phyloP scores from a whole-genome alignment of 2,888 invertebrate genomes.

The Nineta flava region DNA sequence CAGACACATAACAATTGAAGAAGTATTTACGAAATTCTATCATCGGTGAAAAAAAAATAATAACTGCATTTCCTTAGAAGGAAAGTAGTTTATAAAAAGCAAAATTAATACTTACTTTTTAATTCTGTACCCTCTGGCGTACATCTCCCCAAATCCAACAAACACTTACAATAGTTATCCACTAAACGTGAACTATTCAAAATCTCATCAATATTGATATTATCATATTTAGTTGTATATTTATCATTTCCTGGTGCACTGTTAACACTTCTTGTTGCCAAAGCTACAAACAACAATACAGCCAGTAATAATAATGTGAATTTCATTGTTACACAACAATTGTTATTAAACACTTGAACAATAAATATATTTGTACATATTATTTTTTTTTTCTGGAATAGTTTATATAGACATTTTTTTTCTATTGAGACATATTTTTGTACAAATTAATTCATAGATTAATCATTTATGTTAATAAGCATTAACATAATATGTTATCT shows the following conservation, averaged over 20 bases:
- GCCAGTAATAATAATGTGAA: background rate
- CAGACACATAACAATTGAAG: too few species aligned
- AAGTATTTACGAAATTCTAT: too few species aligned
- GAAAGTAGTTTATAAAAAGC: too few species aligned
- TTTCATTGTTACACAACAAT: background rate
- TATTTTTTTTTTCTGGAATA: too few species aligned
- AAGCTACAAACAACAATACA: background rate
- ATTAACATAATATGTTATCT: too few species aligned
- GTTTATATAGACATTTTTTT: too few species aligned
- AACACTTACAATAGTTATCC: constrained; percentile 42
- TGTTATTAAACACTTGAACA: background rate
- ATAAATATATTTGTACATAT: background rate
- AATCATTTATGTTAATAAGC: too few species aligned
- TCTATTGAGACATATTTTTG: too few species aligned
- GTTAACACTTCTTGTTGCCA: background rate
- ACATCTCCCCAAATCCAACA: constrained; percentile 42
- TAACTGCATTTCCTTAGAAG: too few species aligned
- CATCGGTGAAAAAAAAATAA: too few species aligned
- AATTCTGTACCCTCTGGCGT: constrained; percentile 48
- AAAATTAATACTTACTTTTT: constrained; percentile 35
- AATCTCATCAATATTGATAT: constrained; percentile 45
- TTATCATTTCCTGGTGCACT: constrained; percentile 6
- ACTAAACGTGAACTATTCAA: constrained; percentile 42
- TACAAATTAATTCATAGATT: too few species aligned
- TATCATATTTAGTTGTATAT: constrained; percentile 50